Base-by-base conservation (phyloP, 2,113 vertebrate species). In the Ictidomys tridecemlineatus region DNA sequence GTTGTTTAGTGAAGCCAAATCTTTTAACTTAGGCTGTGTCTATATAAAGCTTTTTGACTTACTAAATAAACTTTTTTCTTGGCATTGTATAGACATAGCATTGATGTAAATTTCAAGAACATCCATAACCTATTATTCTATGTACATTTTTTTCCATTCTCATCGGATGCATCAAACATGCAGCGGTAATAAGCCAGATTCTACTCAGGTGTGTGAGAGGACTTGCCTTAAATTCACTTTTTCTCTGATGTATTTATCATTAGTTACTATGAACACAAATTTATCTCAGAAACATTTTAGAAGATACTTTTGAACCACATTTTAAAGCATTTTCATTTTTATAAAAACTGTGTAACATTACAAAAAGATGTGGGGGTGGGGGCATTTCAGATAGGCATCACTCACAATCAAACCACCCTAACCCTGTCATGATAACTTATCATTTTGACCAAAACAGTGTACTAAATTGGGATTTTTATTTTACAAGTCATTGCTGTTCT, bases 101-200 rank as follows among this genome's bases (percentile, higher is more conserved):
- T 85, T 93, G 73, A 80, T 95, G 70, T 96, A 93, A 95, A 80
- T 96, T 98, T 28, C 53, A 93, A 93, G 67, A 97, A 95, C 34
- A 65, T 78, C 89, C 86, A 88, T 97, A 97, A 97, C 86, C 53
- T 97, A 5, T 94, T 97, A 92, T 93, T 92, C 76, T 97, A 8
- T 96, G 89, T 97, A 94, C 89, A 97, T 96, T 95, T 96, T 96
- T 91, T 96, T 96, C 85, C 94, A 90, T 97, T 97, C 67, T 97
- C 95, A 89, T 97, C 26, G 42, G 95, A 94, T 96, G 93, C 92
- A 93, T 96, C 94, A 96, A 96, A 96, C 95, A 96, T 95, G 90
- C 80, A 98, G 89, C 5, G 2, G 77, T 97, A 95, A 95, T 93
- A 97, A 97, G 93, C 96, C 95, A 98, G 93, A 97, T 97, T 96